A percentile compares a stretch with the other conserved stretches of the same genome.
phyloP scores from a whole-genome alignment of 1,140 invertebrate genomes.

The Pseudomyrmex dendroicus region DNA sequence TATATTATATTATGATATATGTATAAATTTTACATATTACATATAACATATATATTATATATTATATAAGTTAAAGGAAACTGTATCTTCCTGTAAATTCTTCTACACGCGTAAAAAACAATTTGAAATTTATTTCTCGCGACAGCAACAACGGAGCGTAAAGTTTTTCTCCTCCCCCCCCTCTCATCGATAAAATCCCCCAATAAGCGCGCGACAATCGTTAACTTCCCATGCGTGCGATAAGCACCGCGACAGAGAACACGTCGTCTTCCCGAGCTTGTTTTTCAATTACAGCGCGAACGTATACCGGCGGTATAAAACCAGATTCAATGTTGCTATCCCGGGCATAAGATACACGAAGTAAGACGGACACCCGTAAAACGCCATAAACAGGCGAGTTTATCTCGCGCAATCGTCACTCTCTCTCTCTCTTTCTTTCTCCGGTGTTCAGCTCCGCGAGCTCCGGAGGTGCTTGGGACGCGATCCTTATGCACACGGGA shows the following conservation, averaged over 20 bases:
- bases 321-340: conserved; percentile 45
- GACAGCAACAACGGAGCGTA: too few species aligned
- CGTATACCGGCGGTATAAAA: conserved; percentile 43
- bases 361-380: conserved; percentile 66
- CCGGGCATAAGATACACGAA: conserved; percentile 56
- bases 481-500: conserved; percentile 50
- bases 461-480: conserved; percentile 34
- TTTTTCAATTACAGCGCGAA: conserved; percentile 49
- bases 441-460: conserved; percentile 25
- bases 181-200: too few species aligned
- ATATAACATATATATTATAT: too few species aligned
- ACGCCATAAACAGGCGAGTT: conserved; percentile 65
- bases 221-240: too few species aligned
- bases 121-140: too few species aligned
- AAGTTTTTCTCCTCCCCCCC: too few species aligned
- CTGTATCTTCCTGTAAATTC: too few species aligned
- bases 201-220: not conserved
- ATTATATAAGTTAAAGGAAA: too few species aligned
- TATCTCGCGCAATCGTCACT: conserved; percentile 67
- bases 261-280: conserved; percentile 15
- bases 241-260: not conserved
- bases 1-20: too few species aligned
- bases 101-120: too few species aligned
- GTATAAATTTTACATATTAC: too few species aligned
- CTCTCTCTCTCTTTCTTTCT: not conserved